Percentiles rank a stretch among this genome's conserved stretches.
Conservation (phyloP, 2,888 invertebrate genomes). For the Mythimna loreyi region DNA sequence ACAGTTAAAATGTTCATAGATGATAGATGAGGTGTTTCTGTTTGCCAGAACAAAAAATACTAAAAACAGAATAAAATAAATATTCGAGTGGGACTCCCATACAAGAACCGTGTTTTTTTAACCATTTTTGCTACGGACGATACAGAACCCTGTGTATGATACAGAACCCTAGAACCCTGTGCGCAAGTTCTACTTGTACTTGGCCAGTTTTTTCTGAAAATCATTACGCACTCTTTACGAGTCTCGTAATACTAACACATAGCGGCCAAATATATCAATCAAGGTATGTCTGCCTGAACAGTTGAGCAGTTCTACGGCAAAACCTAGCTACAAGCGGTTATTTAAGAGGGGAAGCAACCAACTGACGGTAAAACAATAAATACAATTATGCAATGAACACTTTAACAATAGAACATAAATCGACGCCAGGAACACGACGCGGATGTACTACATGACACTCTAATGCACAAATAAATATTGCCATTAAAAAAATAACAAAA, state of each 20-base stretch:
- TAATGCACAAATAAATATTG: slow-evolving; percentile 83
- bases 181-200: too few relatives aligned
- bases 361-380: slow-evolving; percentile 50
- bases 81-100: too few relatives aligned
- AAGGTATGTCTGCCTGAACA: slow-evolving; percentile 44
- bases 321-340: slow-evolving; percentile 52
- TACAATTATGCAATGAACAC: slow-evolving; percentile 67
- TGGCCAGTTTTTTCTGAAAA: slow-evolving; percentile 14
- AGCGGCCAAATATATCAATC: slow-evolving; percentile 54
- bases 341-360: slow-evolving; percentile 45
- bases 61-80: too few relatives aligned
- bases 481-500: slow-evolving; percentile 75
- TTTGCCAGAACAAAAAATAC: too few relatives aligned
- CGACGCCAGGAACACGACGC: slow-evolving; percentile 67
- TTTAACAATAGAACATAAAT: slow-evolving; percentile 74
- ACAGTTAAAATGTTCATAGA: too few relatives aligned
- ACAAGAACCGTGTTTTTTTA: too few relatives aligned
- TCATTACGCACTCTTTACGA: slow-evolving; percentile 40
- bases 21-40: too few relatives aligned
- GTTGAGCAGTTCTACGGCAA: slow-evolving; percentile 26
- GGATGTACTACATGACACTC: slow-evolving; percentile 71
- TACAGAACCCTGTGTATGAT: too few relatives aligned
- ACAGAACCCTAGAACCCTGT: too few relatives aligned
- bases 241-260: slow-evolving; percentile 37
- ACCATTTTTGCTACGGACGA: too few relatives aligned